Percentiles rank a stretch among this genome's conserved stretches.
Conservation (phyloP, 2,113 vertebrate genomes). For the Rhipidura dahli region DNA sequence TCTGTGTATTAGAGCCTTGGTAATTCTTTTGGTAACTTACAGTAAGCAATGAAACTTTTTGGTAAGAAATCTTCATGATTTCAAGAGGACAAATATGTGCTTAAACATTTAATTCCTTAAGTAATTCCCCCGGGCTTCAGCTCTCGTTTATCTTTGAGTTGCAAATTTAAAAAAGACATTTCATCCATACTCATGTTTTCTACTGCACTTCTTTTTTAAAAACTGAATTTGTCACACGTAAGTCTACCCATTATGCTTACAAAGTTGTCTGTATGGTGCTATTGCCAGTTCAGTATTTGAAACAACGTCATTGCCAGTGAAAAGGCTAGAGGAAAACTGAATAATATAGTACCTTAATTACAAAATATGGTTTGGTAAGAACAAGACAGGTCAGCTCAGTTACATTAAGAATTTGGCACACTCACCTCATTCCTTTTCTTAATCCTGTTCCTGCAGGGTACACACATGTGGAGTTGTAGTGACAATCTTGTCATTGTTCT, state of each 20-base stretch:
- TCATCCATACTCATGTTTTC: neutral
- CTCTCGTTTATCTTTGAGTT: neutral
- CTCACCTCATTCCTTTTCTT: neutral
- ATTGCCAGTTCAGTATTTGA: neutral
- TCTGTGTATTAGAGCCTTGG: neutral
- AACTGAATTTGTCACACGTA: fast-evolving
- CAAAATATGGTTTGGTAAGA: neutral
- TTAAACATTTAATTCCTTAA: neutral
- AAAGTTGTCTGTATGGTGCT: neutral
- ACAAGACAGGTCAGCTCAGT: neutral
- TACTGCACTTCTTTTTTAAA: neutral
- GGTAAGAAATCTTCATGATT: neutral
- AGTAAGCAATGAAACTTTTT: neutral
- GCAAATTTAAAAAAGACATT: neutral
- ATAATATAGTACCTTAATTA: neutral
- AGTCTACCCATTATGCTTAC: neutral
- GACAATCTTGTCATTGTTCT: neutral
- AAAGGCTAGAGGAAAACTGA: neutral
- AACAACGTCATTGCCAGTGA: neutral
- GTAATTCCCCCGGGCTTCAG: neutral
- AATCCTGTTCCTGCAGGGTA: neutral
- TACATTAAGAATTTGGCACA: neutral
- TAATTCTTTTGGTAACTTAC: neutral
- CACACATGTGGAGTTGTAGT: neutral
- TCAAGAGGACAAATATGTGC: neutral